Percentiles rank a stretch among this genome's conserved stretches.
Evolutionary conservation across 2,113 vertebrate species (phyloP).

Genomic region (Sus scrofa): DNA sequence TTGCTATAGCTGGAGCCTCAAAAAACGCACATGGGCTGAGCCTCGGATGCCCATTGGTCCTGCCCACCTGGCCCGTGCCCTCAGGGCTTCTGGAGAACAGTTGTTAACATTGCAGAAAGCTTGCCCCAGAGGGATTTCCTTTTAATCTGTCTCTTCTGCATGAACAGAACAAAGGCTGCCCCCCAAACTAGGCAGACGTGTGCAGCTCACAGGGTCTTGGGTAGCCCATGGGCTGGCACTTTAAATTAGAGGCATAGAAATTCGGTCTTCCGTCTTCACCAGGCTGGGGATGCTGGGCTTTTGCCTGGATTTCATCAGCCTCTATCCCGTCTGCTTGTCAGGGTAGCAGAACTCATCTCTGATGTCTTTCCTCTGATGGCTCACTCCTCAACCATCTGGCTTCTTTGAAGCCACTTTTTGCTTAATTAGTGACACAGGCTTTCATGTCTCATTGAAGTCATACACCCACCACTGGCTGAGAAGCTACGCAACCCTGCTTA

Average conservation of each 20-base stretch:
- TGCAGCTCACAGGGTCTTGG: neutral
- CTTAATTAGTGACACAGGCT: neutral
- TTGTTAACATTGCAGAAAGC: neutral
- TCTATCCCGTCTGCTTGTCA: neutral
- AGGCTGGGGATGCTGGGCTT: neutral
- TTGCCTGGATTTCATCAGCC: neutral
- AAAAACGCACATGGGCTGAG: neutral
- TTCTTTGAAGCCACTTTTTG: neutral
- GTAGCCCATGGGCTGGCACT: fast-evolving
- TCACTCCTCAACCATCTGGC: neutral
- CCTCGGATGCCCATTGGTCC: neutral
- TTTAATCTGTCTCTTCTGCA: neutral
- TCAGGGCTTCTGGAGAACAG: neutral
- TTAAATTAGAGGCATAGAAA: neutral
- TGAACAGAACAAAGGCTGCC: neutral
- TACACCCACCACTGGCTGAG: neutral
- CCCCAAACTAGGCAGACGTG: fast-evolving
- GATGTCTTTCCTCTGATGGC: neutral
- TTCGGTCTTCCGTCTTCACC: fast-evolving
- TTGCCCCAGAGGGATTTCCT: neutral
- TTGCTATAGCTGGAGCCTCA: neutral
- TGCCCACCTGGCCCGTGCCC: neutral
- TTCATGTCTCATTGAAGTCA: neutral
- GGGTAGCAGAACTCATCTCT: too few relatives aligned
- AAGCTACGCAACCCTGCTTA: neutral